Percentiles rank a stretch among this genome's conserved stretches.
These are phyloP conservation scores for Enteromius viviparus DNA, from an alignment of 2,797 vertebrate genomes.

Conservation along the genomic window DNA sequence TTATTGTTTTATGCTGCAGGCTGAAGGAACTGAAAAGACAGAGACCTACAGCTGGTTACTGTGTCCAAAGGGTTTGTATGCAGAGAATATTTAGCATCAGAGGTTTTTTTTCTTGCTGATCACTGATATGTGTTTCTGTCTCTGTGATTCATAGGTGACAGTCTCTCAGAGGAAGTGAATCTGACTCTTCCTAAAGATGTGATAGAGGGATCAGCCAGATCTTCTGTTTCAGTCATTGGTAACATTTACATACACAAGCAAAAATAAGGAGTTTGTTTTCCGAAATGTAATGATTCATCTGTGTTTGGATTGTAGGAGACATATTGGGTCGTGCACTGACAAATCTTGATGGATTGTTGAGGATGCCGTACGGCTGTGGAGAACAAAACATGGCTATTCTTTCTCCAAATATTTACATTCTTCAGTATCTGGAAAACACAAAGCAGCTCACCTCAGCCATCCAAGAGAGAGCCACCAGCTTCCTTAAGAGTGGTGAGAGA, in stretches of 20 bases:
- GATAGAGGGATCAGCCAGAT: conserved; percentile 39
- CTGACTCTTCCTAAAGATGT: neutral
- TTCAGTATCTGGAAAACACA: conserved; percentile 79
- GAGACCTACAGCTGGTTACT: conserved; percentile 67
- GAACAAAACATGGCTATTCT: conserved; percentile 61
- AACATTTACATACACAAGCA: neutral
- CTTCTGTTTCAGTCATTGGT: conserved; percentile 44
- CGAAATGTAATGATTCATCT: neutral
- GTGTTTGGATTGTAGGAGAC: conserved; percentile 82
- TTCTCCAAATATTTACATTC: conserved; percentile 81
- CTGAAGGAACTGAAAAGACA: conserved; percentile 70
- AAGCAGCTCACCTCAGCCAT: conserved; percentile 71
- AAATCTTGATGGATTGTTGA: conserved; percentile 77
- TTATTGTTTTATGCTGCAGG: conserved; percentile 60
- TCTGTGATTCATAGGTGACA: conserved; percentile 73
- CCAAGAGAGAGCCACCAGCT: conserved; percentile 37
- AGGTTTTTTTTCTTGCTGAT: too few relatives aligned
- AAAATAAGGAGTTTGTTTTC: too few relatives aligned
- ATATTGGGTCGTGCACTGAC: conserved; percentile 79
- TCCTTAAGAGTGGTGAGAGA: conserved; percentile 77
- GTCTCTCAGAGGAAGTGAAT: neutral
- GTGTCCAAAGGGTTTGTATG: too few relatives aligned
- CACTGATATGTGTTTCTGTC: too few relatives aligned
- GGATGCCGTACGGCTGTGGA: conserved; percentile 82
- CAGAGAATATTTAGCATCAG: too few relatives aligned